A percentile compares a stretch with the other conserved stretches of the same genome.
phyloP scores from a whole-genome alignment of 2,888 invertebrate species.

The Tenthredo amoena region DNA sequence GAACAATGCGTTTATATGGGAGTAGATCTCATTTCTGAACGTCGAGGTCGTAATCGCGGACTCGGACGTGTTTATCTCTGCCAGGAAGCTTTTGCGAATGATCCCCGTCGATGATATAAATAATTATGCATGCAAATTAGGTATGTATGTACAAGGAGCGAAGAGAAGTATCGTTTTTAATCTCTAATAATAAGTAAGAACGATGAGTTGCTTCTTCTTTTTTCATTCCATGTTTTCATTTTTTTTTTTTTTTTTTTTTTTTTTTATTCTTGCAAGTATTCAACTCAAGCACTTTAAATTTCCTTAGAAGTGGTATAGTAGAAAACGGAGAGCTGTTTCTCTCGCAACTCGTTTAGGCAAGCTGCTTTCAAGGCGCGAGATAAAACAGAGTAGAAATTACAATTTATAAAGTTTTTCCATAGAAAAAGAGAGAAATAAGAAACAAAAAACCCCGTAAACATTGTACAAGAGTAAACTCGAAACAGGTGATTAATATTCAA shows the following conservation, averaged over 20 bases:
- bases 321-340: slow-evolving; percentile 12
- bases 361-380: slow-evolving; percentile 24
- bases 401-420: slow-evolving; percentile 10
- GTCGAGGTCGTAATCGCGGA: slow-evolving; percentile 25
- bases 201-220: neutral
- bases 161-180: slow-evolving; percentile 16
- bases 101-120: neutral
- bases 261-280: neutral
- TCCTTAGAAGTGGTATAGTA: neutral
- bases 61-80: neutral
- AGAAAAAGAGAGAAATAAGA: slow-evolving; percentile 6
- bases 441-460: neutral
- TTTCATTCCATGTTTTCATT: too few species aligned
- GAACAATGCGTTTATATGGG: slow-evolving; percentile 19
- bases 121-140: neutral
- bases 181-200: neutral
- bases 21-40: slow-evolving; percentile 20
- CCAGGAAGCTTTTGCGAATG: slow-evolving; percentile 8
- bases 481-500: slow-evolving; percentile 33
- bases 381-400: slow-evolving; percentile 17
- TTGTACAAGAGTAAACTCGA: slow-evolving; percentile 30
- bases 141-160: neutral
- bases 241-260: neutral
- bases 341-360: slow-evolving; percentile 42
- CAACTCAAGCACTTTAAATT: slow-evolving; percentile 15